Conservation (phyloP, 2,888 invertebrate genomes). For the Lepidonotus clava region DNA sequence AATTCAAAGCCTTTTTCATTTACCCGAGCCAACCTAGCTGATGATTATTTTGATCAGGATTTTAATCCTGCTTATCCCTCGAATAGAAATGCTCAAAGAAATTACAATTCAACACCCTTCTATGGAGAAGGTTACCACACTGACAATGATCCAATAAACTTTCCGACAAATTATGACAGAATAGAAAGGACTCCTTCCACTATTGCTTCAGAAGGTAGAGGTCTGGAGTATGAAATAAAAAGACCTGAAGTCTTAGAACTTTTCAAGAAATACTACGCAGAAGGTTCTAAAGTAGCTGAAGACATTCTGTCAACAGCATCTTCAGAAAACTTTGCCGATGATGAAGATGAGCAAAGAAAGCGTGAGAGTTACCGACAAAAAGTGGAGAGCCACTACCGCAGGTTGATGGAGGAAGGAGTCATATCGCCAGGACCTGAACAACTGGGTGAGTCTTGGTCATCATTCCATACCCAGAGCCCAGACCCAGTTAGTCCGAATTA, state of each 20-base stretch:
- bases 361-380: constrained; percentile 65
- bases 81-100: too few relatives aligned
- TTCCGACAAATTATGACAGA: too few relatives aligned
- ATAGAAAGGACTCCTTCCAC: too few relatives aligned
- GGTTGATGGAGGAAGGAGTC: constrained; percentile 66
- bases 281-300: constrained; percentile 28
- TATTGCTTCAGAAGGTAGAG: background rate
- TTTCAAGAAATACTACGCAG: constrained; percentile 54
- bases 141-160: too few relatives aligned
- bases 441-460: constrained; percentile 63
- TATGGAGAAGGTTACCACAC: too few relatives aligned
- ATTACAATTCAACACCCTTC: too few relatives aligned
- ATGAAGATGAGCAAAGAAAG: constrained; percentile 70
- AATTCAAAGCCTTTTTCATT: constrained; percentile 39
- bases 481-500: constrained; percentile 56
- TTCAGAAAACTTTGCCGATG: constrained; percentile 43
- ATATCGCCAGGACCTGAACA: constrained; percentile 67
- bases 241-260: constrained; percentile 59
- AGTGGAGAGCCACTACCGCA: constrained; percentile 68
- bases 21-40: constrained; percentile 39
- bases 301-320: constrained; percentile 38
- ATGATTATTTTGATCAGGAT: background rate
- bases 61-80: background rate
- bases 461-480: background rate
- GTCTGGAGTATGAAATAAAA: constrained; percentile 51